Conservation (phyloP, 2,888 invertebrate species). For the Phyllotreta striolata region DNA sequence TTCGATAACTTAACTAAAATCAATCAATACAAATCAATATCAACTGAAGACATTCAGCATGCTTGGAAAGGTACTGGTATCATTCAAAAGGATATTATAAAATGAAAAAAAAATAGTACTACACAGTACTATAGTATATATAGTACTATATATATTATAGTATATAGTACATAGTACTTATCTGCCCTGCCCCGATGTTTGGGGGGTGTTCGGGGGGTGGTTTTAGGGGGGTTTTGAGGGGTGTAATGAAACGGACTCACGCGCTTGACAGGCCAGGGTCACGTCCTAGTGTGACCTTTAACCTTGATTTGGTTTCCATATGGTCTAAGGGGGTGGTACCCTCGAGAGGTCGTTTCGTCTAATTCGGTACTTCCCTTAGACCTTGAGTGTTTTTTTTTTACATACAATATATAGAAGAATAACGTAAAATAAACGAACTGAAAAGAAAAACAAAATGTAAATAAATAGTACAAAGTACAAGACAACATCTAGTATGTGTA, state of each 20-base stretch:
- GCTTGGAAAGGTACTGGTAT: no score
- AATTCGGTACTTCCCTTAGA: slow-evolving; percentile 27
- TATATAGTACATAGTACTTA: slow-evolving; percentile 48
- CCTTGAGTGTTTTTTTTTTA: slow-evolving; percentile 5
- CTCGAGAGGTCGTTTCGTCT: slow-evolving; percentile 48
- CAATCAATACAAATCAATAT: no score
- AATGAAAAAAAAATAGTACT: background rate
- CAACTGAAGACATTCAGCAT: no score
- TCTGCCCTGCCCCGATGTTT: slow-evolving; percentile 54
- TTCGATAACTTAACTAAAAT: no score
- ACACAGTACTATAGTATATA: slow-evolving; percentile 31
- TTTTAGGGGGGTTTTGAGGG: slow-evolving; percentile 40
- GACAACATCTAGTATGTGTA: slow-evolving; percentile 38
- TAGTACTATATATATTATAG: slow-evolving; percentile 32
- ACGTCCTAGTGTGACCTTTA: slow-evolving; percentile 77
- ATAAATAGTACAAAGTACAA: slow-evolving; percentile 24
- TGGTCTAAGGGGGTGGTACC: slow-evolving; percentile 61
- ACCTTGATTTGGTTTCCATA: slow-evolving; percentile 86
- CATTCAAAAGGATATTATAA: background rate
- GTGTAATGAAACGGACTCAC: slow-evolving; percentile 52
- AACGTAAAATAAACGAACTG: background rate
- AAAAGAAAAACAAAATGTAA: background rate
- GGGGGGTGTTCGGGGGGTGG: slow-evolving; percentile 44
- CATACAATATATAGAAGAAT: slow-evolving; percentile 11
- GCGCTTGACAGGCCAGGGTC: slow-evolving; percentile 69